Evolutionary conservation across 2,797 vertebrate species (phyloP).

Genomic region (Petrocephalus schoutedeni): DNA sequence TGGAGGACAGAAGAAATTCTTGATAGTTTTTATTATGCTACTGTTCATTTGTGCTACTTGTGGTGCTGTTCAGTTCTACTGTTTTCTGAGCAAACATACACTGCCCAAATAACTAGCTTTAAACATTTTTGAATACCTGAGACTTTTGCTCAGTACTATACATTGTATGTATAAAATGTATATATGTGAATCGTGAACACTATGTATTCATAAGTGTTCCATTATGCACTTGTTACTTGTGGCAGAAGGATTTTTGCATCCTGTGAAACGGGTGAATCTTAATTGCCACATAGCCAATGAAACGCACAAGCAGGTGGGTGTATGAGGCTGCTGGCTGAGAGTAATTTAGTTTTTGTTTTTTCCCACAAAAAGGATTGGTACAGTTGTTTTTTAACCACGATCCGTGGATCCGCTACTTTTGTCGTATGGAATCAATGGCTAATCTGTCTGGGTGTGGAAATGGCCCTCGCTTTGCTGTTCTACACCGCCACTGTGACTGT

Average conservation of each 20-base stretch:
- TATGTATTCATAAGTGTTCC: constrained; percentile 31
- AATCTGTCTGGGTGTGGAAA: neutral
- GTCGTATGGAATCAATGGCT: constrained; percentile 30
- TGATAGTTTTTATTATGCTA: neutral
- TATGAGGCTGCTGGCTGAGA: constrained; percentile 22
- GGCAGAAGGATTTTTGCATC: constrained; percentile 26
- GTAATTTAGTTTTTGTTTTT: constrained; percentile 22
- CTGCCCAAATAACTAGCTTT: too few species aligned
- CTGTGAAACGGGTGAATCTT: constrained; percentile 30
- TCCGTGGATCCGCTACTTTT: constrained; percentile 28
- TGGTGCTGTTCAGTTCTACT: neutral
- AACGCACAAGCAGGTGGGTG: constrained; percentile 23
- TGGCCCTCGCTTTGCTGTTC: neutral
- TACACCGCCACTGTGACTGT: neutral
- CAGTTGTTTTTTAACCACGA: constrained; percentile 29
- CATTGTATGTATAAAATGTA: neutral
- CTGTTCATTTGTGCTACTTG: neutral
- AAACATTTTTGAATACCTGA: neutral
- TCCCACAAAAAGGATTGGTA: constrained; percentile 25
- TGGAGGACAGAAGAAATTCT: neutral
- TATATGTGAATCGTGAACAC: constrained; percentile 31
- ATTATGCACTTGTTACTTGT: constrained; percentile 22
- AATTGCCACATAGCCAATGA: constrained; percentile 35
- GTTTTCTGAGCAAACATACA: neutral
- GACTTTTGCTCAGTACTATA: neutral